Base-by-base conservation (phyloP, 2,113 vertebrate species). In the Cyrtonyx montezumae region DNA sequence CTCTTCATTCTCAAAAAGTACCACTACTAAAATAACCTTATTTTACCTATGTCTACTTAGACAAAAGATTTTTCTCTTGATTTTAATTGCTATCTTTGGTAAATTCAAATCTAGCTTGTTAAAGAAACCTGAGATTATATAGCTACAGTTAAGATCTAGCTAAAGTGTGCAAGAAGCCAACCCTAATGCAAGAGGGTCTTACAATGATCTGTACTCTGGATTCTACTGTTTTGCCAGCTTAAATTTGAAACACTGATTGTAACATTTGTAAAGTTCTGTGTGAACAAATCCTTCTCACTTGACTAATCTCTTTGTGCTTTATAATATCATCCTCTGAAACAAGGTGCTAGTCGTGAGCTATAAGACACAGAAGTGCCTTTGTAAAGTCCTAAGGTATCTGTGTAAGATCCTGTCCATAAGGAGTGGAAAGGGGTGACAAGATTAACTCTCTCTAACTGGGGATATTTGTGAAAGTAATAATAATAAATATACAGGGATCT, bases 271-370 rank as follows among this genome's bases (percentile, higher is more conserved):
- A 3, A 3, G 6, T 71, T 23, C 11, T 26, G 2, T 2, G 2
- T 36, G 40, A 76, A 26, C 6, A 26, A 68, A 8, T 34, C 59
- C 12, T 23, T 30, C 43, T 55, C n/a, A 86, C 22, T 30, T 21
- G 45, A 68, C 11, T 43, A 68, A 2, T 15, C 28, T 28, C 40
- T 20, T 86, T 7, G 8, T 2, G 1, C 40, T n/a, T 59, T 22
- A 4, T 1, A 68, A 5, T 3, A 5, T 4, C 8, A 2, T 9
- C 30, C 45, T 79, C n/a, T 45, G 36, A 76, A 84, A 9, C 13
- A 40, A 19, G 0, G 4, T 6, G 42, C 1, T 73, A 34, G 4
- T 40, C 53, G 59, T 5, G 12, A 43, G 7, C 43, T 59, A 1
- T 32, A 25, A 37, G 8, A 42, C 2, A 4, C 23, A 9, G 13